Conservation (phyloP, 2,888 invertebrate species). For the Acleris literana region DNA sequence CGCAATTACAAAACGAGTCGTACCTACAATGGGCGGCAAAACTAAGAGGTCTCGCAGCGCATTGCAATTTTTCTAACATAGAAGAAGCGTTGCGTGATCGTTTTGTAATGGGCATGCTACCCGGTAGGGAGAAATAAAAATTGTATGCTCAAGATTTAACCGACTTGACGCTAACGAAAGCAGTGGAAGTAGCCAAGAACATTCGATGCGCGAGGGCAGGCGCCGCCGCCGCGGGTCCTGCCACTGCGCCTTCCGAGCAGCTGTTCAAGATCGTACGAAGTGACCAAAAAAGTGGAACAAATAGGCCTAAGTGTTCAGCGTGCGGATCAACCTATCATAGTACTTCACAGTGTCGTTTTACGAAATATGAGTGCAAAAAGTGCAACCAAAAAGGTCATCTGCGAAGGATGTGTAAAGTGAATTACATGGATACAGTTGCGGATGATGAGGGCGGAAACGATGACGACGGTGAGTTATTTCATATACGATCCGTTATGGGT, state of each 20-base stretch:
- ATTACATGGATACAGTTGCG: constrained; percentile 10
- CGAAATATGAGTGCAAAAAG: constrained; percentile 40
- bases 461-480: constrained; percentile 40
- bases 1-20: too few relatives aligned
- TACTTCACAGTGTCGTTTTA: constrained; percentile 40
- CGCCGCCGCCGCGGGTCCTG: constrained; percentile 27
- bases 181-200: constrained; percentile 43
- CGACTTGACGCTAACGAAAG: constrained; percentile 42
- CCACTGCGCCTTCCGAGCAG: background rate
- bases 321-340: constrained; percentile 43
- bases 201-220: constrained; percentile 41
- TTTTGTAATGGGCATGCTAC: too few relatives aligned
- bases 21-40: too few relatives aligned
- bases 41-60: too few relatives aligned
- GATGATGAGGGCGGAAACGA: constrained; percentile 35
- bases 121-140: constrained; percentile 37
- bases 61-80: too few relatives aligned
- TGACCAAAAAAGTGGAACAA: constrained; percentile 4
- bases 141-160: constrained; percentile 41
- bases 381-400: constrained; percentile 41
- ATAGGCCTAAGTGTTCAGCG: constrained; percentile 39
- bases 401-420: constrained; percentile 40
- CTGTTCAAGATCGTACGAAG: constrained; percentile 20
- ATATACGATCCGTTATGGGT: constrained; percentile 35
- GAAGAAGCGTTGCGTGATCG: too few relatives aligned